Evolutionary conservation across 2,113 vertebrate genomes (phyloP).

Genomic region (Gobius niger): DNA sequence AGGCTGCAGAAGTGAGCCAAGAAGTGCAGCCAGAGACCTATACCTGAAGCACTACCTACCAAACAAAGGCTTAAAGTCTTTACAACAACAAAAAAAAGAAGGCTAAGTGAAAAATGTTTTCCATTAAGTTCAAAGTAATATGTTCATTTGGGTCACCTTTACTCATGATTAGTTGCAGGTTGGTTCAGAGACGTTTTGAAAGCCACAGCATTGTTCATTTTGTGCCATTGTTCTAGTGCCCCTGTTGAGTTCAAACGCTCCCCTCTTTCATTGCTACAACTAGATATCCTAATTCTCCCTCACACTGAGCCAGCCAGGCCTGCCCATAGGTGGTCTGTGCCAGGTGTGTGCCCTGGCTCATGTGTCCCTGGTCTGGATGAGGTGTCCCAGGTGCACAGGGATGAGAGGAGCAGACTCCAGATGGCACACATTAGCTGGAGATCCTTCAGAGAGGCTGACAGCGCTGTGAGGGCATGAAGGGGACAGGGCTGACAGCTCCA

Average conservation of each 20-base stretch:
- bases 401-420: conserved; percentile 58
- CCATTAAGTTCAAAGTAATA: too few relatives aligned
- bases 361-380: not conserved
- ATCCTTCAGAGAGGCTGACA: conserved; percentile 39
- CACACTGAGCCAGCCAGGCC: conserved; percentile 22
- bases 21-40: too few relatives aligned
- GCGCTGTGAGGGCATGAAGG: conserved; percentile 28
- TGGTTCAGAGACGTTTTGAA: too few relatives aligned
- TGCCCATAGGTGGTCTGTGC: conserved; percentile 41
- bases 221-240: not conserved
- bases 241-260: not conserved
- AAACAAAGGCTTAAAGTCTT: too few relatives aligned
- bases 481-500: conserved; percentile 36
- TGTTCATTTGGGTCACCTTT: too few relatives aligned
- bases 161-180: too few relatives aligned
- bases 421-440: conserved; percentile 59
- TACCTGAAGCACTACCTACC: too few relatives aligned
- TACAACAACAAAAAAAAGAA: too few relatives aligned
- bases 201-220: too few relatives aligned
- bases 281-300: conserved; percentile 20
- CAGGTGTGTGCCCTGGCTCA: conserved; percentile 29
- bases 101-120: too few relatives aligned
- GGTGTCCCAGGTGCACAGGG: conserved; percentile 5
- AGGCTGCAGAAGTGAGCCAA: too few relatives aligned
- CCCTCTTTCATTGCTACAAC: not conserved